phyloP scores from a whole-genome alignment of 1,140 invertebrate genomes.

The Ips nitidus region DNA sequence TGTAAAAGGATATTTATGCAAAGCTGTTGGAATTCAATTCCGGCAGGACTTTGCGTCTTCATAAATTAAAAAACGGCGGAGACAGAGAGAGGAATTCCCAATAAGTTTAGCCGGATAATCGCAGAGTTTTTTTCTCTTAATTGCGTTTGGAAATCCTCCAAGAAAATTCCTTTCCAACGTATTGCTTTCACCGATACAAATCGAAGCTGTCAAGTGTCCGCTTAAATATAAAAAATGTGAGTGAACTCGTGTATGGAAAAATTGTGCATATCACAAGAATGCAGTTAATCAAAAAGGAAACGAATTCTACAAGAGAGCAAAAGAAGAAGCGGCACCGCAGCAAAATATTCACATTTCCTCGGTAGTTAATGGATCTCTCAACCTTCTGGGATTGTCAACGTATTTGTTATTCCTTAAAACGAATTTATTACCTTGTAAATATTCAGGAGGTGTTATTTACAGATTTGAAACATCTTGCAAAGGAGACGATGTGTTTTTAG shows the following conservation, averaged over 20 bases:
- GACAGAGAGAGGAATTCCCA: conserved; percentile 5
- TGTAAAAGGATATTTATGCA: too few species aligned
- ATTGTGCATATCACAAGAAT: background rate
- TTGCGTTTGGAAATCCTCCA: conserved; percentile 27
- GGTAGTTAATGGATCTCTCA: conserved; percentile 32
- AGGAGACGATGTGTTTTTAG: conserved; percentile 16
- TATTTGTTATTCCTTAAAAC: conserved; percentile 34
- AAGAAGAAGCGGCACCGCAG: conserved; percentile 2
- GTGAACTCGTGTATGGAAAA: too few species aligned
- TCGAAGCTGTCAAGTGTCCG: conserved; percentile 6
- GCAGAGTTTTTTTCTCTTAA: conserved; percentile 23
- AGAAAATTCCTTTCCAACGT: conserved; percentile 19
- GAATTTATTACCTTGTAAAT: conserved; percentile 34
- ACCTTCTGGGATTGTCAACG: conserved; percentile 36
- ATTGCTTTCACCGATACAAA: conserved; percentile 15
- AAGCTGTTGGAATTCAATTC: too few species aligned
- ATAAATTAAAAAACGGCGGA: background rate
- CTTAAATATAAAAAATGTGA: too few species aligned
- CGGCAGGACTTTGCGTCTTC: background rate
- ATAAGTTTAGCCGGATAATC: conserved; percentile 16
- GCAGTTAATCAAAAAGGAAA: background rate
- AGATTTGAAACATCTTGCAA: conserved; percentile 20
- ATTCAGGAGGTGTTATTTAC: conserved; percentile 31
- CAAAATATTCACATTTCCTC: conserved; percentile 20
- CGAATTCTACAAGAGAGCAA: background rate